phyloP scores from a whole-genome alignment of 2,888 invertebrate genomes.

The Caradrina clavipalpis region DNA sequence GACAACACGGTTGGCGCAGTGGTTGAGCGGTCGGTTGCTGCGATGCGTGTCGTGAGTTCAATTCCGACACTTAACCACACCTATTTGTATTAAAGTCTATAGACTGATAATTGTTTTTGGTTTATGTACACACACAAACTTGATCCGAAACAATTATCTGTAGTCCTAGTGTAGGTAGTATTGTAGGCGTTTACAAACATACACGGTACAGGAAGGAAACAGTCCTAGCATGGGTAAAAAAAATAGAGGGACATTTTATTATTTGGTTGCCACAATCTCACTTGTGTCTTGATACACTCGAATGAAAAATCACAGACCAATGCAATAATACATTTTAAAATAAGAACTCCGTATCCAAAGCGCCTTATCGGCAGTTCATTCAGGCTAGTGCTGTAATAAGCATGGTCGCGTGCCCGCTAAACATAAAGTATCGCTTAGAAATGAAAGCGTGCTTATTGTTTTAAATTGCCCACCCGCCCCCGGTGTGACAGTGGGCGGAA shows the following conservation, averaged over 20 bases:
- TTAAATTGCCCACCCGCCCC: slow-evolving; percentile 88
- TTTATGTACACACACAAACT: too few relatives aligned
- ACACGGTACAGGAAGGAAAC: too few relatives aligned
- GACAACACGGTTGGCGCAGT: too few relatives aligned
- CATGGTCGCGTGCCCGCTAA: slow-evolving; percentile 78
- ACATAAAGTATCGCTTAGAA: slow-evolving; percentile 84
- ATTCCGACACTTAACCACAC: too few relatives aligned
- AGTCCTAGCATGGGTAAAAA: too few relatives aligned
- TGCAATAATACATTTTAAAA: slow-evolving; percentile 5
- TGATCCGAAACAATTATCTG: too few relatives aligned
- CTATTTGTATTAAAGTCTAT: too few relatives aligned
- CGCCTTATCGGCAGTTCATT: slow-evolving; percentile 42
- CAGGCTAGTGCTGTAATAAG: slow-evolving; percentile 42
- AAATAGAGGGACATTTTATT: not conserved
- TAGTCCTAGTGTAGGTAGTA: too few relatives aligned
- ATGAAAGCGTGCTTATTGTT: slow-evolving; percentile 88
- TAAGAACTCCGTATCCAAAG: slow-evolving; percentile 6
- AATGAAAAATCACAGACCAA: not conserved
- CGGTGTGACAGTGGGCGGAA: slow-evolving; percentile 85
- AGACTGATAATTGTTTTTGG: too few relatives aligned
- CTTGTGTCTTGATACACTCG: not conserved
- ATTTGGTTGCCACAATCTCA: not conserved
- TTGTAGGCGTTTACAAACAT: too few relatives aligned
- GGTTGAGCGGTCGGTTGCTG: too few relatives aligned
- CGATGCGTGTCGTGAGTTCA: not conserved